Conservation (phyloP, 2,113 vertebrate genomes). For the Pyrgilauda ruficollis region DNA sequence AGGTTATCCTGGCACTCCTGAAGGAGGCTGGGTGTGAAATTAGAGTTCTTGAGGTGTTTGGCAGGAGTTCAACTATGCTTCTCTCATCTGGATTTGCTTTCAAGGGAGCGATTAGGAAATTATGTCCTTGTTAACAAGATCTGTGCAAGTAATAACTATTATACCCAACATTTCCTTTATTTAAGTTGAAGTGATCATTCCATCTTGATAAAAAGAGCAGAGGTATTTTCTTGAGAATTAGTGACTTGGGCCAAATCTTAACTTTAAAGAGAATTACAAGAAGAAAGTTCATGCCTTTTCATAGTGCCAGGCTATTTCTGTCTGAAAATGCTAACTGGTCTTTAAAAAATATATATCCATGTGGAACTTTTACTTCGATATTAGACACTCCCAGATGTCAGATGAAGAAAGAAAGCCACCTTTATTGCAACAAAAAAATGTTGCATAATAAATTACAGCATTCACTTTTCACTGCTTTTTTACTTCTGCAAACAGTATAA, state of each 20-base stretch:
- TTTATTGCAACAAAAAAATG: not conserved
- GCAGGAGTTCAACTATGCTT: slow-evolving; percentile 44
- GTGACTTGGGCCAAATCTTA: not conserved
- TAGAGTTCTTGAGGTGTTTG: slow-evolving; percentile 31
- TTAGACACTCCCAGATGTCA: not conserved
- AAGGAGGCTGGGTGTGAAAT: slow-evolving; percentile 35
- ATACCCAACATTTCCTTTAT: slow-evolving; percentile 50
- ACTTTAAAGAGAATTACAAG: not conserved
- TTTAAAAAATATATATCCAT: not conserved
- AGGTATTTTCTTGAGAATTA: slow-evolving; percentile 11
- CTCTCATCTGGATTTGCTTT: slow-evolving; percentile 38
- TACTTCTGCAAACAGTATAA: not conserved
- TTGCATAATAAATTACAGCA: not conserved
- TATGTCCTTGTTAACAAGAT: slow-evolving; percentile 59
- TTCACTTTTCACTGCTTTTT: not conserved
- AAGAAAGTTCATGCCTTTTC: not conserved
- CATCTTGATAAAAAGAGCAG: not conserved
- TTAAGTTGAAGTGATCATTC: slow-evolving; percentile 15
- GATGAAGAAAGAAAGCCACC: not conserved
- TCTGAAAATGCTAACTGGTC: not conserved
- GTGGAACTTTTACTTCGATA: not conserved
- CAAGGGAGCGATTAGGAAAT: slow-evolving; percentile 55
- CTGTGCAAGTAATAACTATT: slow-evolving; percentile 15
- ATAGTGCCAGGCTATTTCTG: not conserved
- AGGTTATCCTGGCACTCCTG: slow-evolving; percentile 12